phyloP scores from a whole-genome alignment of 2,888 invertebrate genomes.

The Tanytarsus gracilentus region DNA sequence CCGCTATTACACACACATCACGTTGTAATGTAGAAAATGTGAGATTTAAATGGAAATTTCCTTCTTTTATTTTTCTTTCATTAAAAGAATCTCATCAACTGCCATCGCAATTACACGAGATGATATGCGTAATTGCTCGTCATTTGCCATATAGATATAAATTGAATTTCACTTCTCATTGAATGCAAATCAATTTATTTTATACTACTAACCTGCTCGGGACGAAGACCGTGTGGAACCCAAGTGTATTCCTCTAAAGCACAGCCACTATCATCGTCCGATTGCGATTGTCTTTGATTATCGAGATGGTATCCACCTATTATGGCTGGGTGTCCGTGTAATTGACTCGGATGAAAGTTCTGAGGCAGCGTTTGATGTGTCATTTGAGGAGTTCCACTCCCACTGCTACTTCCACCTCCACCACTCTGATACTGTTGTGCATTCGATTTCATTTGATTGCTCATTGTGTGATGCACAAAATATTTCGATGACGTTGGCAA shows the following conservation, averaged over 20 bases:
- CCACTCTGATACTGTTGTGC: constrained; percentile 6
- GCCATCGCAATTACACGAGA: not conserved
- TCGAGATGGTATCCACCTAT: constrained; percentile 44
- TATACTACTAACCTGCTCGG: constrained; percentile 72
- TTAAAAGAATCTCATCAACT: not conserved
- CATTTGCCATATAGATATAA: not conserved
- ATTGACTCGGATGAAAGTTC: constrained; percentile 22
- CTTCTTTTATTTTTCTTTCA: not conserved
- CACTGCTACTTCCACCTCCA: not conserved
- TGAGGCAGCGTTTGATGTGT: constrained; percentile 43
- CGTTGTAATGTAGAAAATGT: not conserved
- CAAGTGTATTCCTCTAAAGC: constrained; percentile 97
- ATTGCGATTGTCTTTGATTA: constrained; percentile 79
- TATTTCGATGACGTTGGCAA: constrained; percentile 1
- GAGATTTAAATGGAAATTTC: not conserved
- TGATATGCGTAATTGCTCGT: not conserved
- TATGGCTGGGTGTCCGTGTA: constrained; percentile 23
- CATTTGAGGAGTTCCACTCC: too few species aligned
- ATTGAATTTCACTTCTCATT: not conserved
- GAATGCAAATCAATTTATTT: not conserved
- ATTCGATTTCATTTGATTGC: constrained; percentile 17
- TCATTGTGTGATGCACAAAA: constrained; percentile 15
- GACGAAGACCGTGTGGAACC: constrained; percentile 92
- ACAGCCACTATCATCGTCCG: constrained; percentile 96
- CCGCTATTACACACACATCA: not conserved